Conservation (phyloP, 2,888 invertebrate genomes). For the Didymodactylos carnosus region DNA sequence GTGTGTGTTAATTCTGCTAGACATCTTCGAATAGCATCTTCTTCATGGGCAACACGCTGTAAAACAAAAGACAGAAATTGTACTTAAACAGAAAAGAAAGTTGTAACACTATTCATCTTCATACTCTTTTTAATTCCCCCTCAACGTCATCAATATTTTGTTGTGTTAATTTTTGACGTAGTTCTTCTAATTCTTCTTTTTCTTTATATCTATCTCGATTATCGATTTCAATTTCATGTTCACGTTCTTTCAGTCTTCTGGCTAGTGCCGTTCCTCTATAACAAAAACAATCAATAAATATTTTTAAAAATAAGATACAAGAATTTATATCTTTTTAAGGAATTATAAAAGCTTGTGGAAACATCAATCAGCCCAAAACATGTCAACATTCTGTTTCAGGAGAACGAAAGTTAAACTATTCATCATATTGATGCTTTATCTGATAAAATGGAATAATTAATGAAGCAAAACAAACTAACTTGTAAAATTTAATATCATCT, state of each 20-base stretch:
- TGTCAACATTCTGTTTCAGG: background rate
- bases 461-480: conserved; percentile 24
- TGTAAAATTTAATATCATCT: conserved; percentile 89
- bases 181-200: conserved; percentile 64
- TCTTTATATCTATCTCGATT: conserved; percentile 62
- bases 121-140: conserved; percentile 31
- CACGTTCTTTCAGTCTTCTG: conserved; percentile 68
- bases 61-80: background rate
- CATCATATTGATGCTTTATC: background rate
- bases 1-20: background rate
- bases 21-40: background rate
- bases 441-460: conserved; percentile 29
- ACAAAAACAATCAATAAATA: background rate
- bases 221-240: conserved; percentile 77
- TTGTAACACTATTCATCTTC: background rate
- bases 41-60: background rate
- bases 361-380: background rate
- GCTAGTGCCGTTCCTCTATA: conserved; percentile 61
- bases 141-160: conserved; percentile 39
- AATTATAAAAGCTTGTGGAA: too few species aligned
- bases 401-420: background rate
- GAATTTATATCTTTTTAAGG: too few species aligned
- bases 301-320: background rate
- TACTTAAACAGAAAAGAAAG: conserved; percentile 2
- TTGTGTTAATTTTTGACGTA: conserved; percentile 48